Conservation (phyloP, 2,113 vertebrate species). For the Dryoscopus gambensis region DNA sequence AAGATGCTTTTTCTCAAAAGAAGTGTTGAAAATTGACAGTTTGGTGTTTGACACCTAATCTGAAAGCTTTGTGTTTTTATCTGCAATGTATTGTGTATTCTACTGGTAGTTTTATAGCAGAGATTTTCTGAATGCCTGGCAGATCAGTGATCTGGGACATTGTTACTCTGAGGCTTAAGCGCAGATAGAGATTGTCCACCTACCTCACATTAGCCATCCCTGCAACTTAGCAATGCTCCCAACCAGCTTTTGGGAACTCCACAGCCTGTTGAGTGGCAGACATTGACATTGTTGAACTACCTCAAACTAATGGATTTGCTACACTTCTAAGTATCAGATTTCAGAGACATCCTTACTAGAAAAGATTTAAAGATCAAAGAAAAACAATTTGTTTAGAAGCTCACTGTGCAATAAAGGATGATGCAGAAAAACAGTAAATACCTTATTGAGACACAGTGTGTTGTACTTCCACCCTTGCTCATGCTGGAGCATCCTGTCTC, state of each 20-base stretch:
- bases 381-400: neutral
- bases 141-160: neutral
- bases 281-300: neutral
- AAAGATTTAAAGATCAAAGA: neutral
- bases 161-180: neutral
- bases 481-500: neutral
- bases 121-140: conserved; percentile 68
- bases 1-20: conserved; percentile 17
- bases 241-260: neutral
- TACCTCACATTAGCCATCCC: neutral
- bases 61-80: conserved; percentile 72
- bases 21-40: conserved; percentile 37
- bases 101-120: conserved; percentile 71
- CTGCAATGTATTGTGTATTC: conserved; percentile 65
- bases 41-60: conserved; percentile 30
- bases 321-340: neutral
- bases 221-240: neutral
- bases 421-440: neutral
- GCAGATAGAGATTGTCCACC: neutral
- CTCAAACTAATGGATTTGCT: neutral
- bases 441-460: neutral
- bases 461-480: neutral
- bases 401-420: neutral
- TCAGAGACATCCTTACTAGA: neutral
- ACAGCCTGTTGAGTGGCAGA: neutral